Evolutionary conservation across 2,113 vertebrate species (phyloP).

Genomic region (Athene cunicularia): DNA sequence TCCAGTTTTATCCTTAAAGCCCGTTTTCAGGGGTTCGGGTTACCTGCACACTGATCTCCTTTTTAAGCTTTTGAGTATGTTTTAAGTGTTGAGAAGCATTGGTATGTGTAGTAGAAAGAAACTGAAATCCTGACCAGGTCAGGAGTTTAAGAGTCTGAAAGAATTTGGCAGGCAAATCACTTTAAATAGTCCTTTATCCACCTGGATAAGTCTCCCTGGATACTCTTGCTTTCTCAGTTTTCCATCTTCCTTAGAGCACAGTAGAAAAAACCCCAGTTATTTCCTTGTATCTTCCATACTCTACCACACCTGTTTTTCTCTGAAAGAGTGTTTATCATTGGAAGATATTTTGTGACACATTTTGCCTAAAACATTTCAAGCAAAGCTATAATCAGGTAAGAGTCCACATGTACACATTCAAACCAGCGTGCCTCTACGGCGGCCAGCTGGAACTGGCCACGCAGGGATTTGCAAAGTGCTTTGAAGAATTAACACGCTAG

Average conservation of each 20-base stretch:
- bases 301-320: neutral
- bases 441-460: slow-evolving; percentile 8
- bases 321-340: neutral
- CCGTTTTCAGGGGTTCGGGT: neutral
- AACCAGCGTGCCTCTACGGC: neutral
- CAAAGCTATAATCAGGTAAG: neutral
- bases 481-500: slow-evolving; percentile 23
- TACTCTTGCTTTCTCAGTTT: neutral
- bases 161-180: neutral
- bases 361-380: neutral
- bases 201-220: neutral
- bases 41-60: neutral
- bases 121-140: neutral
- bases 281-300: neutral
- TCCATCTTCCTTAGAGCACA: neutral
- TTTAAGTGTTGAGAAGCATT: neutral
- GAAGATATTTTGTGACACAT: neutral
- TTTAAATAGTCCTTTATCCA: neutral
- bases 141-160: neutral
- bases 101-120: neutral
- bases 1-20: neutral
- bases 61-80: neutral
- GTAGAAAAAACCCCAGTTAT: neutral
- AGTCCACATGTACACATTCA: neutral
- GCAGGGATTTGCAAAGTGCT: slow-evolving; percentile 29